Evolutionary conservation across 2,113 vertebrate species (phyloP).

Genomic region (Spea bombifrons): DNA sequence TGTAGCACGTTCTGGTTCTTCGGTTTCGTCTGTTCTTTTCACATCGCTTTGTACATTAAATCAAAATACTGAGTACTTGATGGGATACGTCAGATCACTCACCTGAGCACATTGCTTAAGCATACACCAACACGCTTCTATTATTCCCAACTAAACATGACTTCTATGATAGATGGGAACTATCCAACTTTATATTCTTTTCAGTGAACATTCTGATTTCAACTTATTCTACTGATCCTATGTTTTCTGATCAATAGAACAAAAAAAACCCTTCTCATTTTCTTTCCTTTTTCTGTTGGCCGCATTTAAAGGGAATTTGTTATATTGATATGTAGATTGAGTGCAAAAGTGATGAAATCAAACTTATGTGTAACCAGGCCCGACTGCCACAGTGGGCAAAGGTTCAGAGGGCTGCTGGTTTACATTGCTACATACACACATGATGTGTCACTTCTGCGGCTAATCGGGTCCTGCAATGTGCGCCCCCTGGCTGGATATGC

Average conservation of each 20-base stretch:
- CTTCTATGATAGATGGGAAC: conserved; percentile 18
- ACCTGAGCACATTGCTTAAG: conserved; percentile 10
- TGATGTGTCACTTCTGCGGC: too few species aligned
- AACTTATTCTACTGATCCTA: neutral
- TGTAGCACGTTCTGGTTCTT: neutral
- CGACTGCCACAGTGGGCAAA: too few species aligned
- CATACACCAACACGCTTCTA: conserved; percentile 6
- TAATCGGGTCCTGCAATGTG: too few species aligned
- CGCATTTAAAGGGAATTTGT: too few species aligned
- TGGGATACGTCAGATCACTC: neutral
- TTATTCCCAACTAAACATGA: neutral
- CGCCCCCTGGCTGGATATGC: too few species aligned
- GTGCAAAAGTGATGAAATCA: too few species aligned
- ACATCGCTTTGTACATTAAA: neutral
- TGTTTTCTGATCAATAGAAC: neutral
- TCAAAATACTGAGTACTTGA: conserved; percentile 12
- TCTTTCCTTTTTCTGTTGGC: too few species aligned
- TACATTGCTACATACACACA: too few species aligned
- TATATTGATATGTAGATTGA: too few species aligned
- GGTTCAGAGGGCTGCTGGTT: too few species aligned
- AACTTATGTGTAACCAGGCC: too few species aligned
- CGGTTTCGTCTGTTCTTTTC: neutral
- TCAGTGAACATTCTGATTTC: neutral
- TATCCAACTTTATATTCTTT: neutral
- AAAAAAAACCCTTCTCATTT: too few species aligned